Base-by-base conservation (phyloP, 2,797 vertebrate genomes). In the Silurus lanzhouensis region DNA sequence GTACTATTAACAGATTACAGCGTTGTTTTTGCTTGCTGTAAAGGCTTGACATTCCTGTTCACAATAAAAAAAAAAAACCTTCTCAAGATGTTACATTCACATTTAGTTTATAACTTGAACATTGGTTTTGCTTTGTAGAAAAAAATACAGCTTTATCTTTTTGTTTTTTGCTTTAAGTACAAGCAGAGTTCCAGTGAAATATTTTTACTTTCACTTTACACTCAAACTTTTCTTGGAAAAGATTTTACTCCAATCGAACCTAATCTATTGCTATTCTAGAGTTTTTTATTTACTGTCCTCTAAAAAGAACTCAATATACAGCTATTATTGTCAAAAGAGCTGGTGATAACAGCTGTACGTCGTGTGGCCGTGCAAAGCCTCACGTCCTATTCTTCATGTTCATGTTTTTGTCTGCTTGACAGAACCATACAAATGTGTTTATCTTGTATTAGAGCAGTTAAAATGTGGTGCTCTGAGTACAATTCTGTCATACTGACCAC, bases 11-110 rank as follows among this genome's bases (percentile, higher is more conserved):
- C 58, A 10, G 27, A 66, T 77, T 68, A 84, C 27, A 46, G 48
- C 15, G 3, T 68, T 67, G 61, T 83, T 78, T 63, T n/a, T 77
- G 7, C 57, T 52, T 81, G 63, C 8, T n/a, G 67, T 74, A 52
- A 48, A 52, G 46, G 25, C 46, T 22, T 22, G 19, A 20, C 17
- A 66, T 75, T 57, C 27, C 52, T 78, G 63, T 66, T 84, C 25
- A 27, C 75, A 61, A 22, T 27, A 20, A 10, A 55, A 55, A 72
- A 38, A 38, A 38, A 38, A 38, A 2, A 27, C 9, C 4, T 60
- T 4, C 57, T 78, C 27, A 22, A 78, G 2, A 44, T 6, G 48
- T 52, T 52, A 7, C 46, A 55, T 55, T 2, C 22, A 74, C 52
- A 48, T 48, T 52, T 15, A 48, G 1, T 12, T 70, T 70, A 3